A percentile compares a stretch with the other conserved stretches of the same genome.
Conservation (phyloP, 2,888 invertebrate species). For the Athrips mouffetella region DNA sequence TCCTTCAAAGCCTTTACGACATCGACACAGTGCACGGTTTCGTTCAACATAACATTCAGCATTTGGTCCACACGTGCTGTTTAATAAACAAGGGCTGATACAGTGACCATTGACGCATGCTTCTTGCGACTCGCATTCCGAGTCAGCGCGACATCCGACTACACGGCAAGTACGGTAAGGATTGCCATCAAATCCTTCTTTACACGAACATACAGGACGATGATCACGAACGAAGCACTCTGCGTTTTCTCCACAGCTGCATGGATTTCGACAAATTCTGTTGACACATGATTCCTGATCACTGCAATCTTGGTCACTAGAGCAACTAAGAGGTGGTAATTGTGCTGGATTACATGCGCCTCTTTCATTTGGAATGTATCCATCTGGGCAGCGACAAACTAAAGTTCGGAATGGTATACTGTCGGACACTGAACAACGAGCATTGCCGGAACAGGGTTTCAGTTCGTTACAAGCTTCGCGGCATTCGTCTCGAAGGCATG, state of each 20-base stretch:
- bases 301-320: constrained; percentile 87
- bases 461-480: constrained; percentile 87
- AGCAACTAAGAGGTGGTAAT: constrained; percentile 86
- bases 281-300: constrained; percentile 90
- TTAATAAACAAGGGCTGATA: constrained; percentile 89
- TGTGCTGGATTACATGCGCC: constrained; percentile 87
- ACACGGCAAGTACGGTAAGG: constrained; percentile 88
- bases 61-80: constrained; percentile 88
- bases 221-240: constrained; percentile 90
- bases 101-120: constrained; percentile 92
- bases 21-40: constrained; percentile 87
- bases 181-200: constrained; percentile 90
- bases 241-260: constrained; percentile 91
- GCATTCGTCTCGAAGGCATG: constrained; percentile 88
- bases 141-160: constrained; percentile 89
- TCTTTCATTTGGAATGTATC: constrained; percentile 87
- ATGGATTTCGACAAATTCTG: constrained; percentile 90
- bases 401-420: constrained; percentile 92
- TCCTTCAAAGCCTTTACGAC: constrained; percentile 88
- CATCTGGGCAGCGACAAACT: constrained; percentile 92
- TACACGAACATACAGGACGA: constrained; percentile 91
- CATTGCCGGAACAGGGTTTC: constrained; percentile 85
- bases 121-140: constrained; percentile 89
- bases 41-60: constrained; percentile 88
- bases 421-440: constrained; percentile 89